phyloP scores from a whole-genome alignment of 1,140 invertebrate genomes.

The Calephelis virginiensis region DNA sequence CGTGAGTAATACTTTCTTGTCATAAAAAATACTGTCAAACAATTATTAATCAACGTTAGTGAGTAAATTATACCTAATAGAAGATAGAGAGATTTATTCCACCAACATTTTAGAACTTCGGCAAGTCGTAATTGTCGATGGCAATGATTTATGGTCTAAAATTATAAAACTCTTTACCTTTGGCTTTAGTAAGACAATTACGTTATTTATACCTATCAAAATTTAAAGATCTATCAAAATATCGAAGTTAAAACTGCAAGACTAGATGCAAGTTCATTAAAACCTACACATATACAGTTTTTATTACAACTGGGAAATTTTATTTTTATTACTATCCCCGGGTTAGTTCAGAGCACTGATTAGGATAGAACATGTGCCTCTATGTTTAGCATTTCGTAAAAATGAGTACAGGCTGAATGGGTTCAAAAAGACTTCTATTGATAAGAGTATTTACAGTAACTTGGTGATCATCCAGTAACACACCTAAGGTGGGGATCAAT shows the following conservation, averaged over 20 bases:
- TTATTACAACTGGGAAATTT: too few species aligned
- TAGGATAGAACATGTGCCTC: too few species aligned
- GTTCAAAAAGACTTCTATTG: too few species aligned
- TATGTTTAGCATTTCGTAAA: too few species aligned
- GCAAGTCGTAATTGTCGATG: slow-evolving; percentile 16
- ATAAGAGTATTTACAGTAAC: too few species aligned
- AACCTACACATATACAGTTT: too few species aligned
- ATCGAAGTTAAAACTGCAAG: background rate
- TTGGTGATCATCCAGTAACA: too few species aligned
- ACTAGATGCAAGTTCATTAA: too few species aligned
- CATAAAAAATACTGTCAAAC: slow-evolving; percentile 1
- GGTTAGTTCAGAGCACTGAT: too few species aligned
- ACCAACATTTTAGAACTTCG: slow-evolving; percentile 7
- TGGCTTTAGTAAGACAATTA: slow-evolving; percentile 1
- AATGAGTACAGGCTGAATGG: too few species aligned
- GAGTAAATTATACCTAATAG: slow-evolving; percentile 8
- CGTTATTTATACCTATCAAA: slow-evolving; percentile 1
- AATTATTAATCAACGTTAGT: slow-evolving; percentile 9
- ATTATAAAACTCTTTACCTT: slow-evolving; percentile 14
- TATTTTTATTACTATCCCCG: too few species aligned
- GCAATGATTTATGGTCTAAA: slow-evolving; percentile 7
- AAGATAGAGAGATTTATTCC: slow-evolving; percentile 12
- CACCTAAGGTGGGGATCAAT: too few species aligned
- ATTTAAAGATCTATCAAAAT: slow-evolving; percentile 10
- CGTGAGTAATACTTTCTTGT: background rate